Base-by-base conservation (phyloP, 1,140 invertebrate species). In the Hypothenemus hampei region DNA sequence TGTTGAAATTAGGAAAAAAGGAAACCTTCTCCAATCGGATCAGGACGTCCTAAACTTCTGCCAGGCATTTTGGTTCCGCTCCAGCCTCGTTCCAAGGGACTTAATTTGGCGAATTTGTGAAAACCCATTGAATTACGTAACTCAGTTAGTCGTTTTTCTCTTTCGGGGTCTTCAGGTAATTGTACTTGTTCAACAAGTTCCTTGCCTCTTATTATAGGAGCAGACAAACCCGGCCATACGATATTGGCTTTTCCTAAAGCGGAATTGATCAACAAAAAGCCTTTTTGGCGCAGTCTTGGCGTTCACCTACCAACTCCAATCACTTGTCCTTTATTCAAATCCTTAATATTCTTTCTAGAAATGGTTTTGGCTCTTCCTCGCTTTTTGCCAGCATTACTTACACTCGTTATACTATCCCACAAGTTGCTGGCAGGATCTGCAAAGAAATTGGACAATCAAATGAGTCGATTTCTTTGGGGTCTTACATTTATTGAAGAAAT, bases 381-480 rank as follows among this genome's bases (percentile, higher is more conserved):
- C 69, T 93, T 94, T 64, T 78, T 85, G 56, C 97, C 96, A 60
- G 93, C 89, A 82, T 95, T 97, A 81, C 94, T 97, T 1, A 99
- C 93, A 65, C 86, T 87, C 3, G 86, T 91, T 1, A 96, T 87
- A 31, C 92, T 89, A 71, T 94, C 93, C 96, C 97, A 99, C 63
- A 99, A 73, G 39, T 85, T 74, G 15, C 88, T 81, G 15, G 87
- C 91, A 49, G 86, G 77, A 39, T 85, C 89, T 92, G 60, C n/a
- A n/a, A n/a, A 35, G 75, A 68, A n/a, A 23, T 13, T 10, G 19
- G 23, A 51, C 10, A 13, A n/a, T 4, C 19, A 24, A 3, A 43
- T 43, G 40, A n/a, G 10, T 13, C 16, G 11, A 15, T 16, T 37
- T 26, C 11, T 43, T 50, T 53, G 53, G 21, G 43, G n/a, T 64